A percentile compares a stretch with the other conserved stretches of the same genome.
Conservation (phyloP, 2,113 vertebrate genomes). For the Zosterops borbonicus region DNA sequence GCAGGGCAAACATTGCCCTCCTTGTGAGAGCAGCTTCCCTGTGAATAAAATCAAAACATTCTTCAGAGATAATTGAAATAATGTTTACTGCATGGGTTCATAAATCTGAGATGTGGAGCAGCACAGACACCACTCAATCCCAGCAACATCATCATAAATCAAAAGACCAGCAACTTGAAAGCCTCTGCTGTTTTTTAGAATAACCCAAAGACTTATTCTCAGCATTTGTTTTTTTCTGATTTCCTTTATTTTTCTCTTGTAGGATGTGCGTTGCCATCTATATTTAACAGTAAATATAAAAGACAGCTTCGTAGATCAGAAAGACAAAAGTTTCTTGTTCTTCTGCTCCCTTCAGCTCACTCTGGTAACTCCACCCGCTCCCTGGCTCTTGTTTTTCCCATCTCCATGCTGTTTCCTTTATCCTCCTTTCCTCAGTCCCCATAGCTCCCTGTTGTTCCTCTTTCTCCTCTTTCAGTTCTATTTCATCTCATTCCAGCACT, state of each 20-base stretch:
- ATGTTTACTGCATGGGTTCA: constrained; percentile 26
- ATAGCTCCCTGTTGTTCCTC: constrained; percentile 32
- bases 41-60: not conserved
- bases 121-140: not conserved
- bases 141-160: constrained; percentile 17
- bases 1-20: not conserved
- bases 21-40: not conserved
- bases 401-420: constrained; percentile 31
- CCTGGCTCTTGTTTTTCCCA: constrained; percentile 42
- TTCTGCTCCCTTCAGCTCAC: constrained; percentile 13
- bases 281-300: constrained; percentile 49
- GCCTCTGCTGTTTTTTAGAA: not conserved
- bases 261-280: constrained; percentile 18
- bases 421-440: not conserved
- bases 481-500: not conserved
- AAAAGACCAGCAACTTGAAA: constrained; percentile 47
- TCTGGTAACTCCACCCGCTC: not conserved
- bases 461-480: constrained; percentile 30
- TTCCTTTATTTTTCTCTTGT: not conserved
- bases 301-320: not conserved
- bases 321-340: constrained; percentile 16
- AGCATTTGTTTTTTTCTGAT: not conserved
- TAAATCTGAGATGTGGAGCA: not conserved
- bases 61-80: not conserved
- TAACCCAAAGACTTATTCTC: constrained; percentile 18